Base-by-base conservation (phyloP, 2,113 vertebrate genomes). In the Gymnarchus niloticus region DNA sequence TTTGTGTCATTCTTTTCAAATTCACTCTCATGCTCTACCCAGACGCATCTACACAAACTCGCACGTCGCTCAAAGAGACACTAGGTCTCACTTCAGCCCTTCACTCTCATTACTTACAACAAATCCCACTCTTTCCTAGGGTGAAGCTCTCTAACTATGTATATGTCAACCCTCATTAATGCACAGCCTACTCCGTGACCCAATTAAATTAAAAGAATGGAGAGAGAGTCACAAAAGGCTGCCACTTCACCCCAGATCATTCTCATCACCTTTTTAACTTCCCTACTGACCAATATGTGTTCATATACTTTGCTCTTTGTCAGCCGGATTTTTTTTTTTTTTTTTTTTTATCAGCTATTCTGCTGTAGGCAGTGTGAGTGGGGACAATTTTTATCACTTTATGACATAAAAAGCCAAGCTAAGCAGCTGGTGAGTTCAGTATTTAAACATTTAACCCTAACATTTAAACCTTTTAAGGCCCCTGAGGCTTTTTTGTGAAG, bases 181-280 rank as follows among this genome's bases (percentile, higher is more conserved):
- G 59, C 54, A 28, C 6, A 81, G 77, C 81, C 88, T 86, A 61
- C 28, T 46, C 81, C 73, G 85, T 83, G 86, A 88, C 83, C 86
- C 88, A 88, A 88, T 88, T 88, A 86, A 87, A 87, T 87, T 84
- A 84, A 73, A 54, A 48, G 88, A 57, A 86, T 87, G 80, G 69
- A 33, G 84, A 48, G 37, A 33, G 83, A 83, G 85, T 81, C 80
- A 61, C 77, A 61, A 52, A 54, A 52, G 21, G 73, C 85, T 69
- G 28, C 8, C 37, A 28, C 73, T 57, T 44, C n/a, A 28, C 84
- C 73, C n/a, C 49, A 28, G 69, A 81, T 77, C 84, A 69, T 59
- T 84, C 69, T 87, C 88, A 81, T 86, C 88, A 88, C 84, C 88
- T 87, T 86, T 85, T 85, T 86, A 88, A 82, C 88, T 59, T 85